Conservation (phyloP, 2,113 vertebrate genomes). For the Notothenia coriiceps region DNA sequence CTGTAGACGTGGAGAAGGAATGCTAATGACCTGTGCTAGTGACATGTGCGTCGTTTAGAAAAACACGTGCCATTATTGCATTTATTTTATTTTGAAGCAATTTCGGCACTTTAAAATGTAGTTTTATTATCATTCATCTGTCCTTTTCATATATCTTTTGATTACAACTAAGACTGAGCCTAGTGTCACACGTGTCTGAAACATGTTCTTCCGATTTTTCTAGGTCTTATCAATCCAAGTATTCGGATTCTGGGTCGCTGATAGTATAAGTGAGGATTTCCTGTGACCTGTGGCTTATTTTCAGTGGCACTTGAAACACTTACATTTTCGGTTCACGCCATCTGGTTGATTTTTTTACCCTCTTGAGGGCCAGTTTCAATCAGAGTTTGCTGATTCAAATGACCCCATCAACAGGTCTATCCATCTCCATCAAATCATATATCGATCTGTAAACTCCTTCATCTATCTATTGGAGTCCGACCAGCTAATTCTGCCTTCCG, state of each 20-base stretch:
- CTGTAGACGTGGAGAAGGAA: no score
- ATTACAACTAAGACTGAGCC: no score
- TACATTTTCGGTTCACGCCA: neutral
- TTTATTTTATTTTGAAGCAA: no score
- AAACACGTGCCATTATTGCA: no score
- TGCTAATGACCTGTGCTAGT: no score
- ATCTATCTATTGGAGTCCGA: neutral
- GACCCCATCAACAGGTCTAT: neutral
- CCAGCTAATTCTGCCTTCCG: conserved; percentile 56
- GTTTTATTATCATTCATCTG: no score
- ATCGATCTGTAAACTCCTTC: neutral
- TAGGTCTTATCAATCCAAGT: conserved; percentile 23
- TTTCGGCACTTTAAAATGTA: no score
- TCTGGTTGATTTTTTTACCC: no score
- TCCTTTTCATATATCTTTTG: no score
- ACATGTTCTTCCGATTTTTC: no score
- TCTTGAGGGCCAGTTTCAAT: neutral
- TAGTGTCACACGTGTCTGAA: no score
- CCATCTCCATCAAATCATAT: neutral
- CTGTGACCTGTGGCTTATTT: neutral
- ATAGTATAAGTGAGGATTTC: neutral
- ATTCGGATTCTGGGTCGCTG: conserved; percentile 19
- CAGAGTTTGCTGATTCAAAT: neutral
- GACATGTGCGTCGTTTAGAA: no score
- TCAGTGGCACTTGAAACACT: neutral